A percentile compares a stretch with the other conserved stretches of the same genome.
phyloP scores from a whole-genome alignment of 2,797 vertebrate genomes.

The Silurus lanzhouensis region DNA sequence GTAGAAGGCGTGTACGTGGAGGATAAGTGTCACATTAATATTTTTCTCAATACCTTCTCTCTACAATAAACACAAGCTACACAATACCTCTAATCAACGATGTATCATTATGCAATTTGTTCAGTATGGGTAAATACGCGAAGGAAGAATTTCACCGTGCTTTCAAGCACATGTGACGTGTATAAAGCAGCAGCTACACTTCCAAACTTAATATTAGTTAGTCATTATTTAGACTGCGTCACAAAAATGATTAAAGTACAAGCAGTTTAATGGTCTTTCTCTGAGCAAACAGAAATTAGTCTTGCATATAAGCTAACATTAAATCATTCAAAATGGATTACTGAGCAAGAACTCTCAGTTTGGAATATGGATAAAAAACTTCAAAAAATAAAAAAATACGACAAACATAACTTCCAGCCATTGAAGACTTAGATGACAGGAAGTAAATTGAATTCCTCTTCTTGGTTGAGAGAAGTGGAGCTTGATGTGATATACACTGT shows the following conservation, averaged over 20 bases:
- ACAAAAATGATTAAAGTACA: too few species aligned
- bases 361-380: not conserved
- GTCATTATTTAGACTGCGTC: not conserved
- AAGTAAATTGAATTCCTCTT: not conserved
- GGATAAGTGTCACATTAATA: slow-evolving; percentile 12
- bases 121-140: not conserved
- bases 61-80: not conserved
- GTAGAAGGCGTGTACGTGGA: not conserved
- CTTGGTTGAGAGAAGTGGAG: not conserved
- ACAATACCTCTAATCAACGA: not conserved
- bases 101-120: not conserved
- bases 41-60: not conserved
- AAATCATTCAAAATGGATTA: not conserved
- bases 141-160: too few species aligned
- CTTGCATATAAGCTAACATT: not conserved
- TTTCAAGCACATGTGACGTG: too few species aligned
- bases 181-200: not conserved
- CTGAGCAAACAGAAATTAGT: not conserved
- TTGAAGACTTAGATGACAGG: not conserved
- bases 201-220: not conserved
- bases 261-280: not conserved
- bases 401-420: not conserved
- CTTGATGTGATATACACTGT: not conserved
- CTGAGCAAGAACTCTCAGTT: not conserved
- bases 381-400: not conserved